phyloP scores from a whole-genome alignment of 2,797 vertebrate genomes.

The Gadopsis bispinosus region DNA sequence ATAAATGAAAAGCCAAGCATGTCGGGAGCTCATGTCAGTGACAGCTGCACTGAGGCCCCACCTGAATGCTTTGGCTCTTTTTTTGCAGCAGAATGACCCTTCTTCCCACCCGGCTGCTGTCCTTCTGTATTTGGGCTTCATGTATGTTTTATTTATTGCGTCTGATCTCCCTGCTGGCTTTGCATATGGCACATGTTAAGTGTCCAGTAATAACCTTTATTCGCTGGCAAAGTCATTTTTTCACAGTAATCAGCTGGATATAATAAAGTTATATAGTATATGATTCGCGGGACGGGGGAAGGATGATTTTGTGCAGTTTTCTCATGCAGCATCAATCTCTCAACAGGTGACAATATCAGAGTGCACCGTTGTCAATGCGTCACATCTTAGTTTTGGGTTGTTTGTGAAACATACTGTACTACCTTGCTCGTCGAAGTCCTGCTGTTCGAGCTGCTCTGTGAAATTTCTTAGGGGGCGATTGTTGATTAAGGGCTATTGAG shows the following conservation, averaged over 20 bases:
- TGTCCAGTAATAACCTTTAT: not conserved
- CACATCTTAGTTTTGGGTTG: constrained; percentile 35
- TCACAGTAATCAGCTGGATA: not conserved
- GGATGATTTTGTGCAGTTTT: constrained; percentile 11
- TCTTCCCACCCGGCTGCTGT: not conserved
- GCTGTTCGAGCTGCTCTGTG: constrained; percentile 34
- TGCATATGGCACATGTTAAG: constrained; percentile 9
- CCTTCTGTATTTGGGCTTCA: constrained; percentile 23
- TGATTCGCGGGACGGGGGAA: not conserved
- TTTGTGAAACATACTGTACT: constrained; percentile 31
- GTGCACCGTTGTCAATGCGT: not conserved
- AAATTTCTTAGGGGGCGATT: constrained; percentile 63
- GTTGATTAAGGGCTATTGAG: constrained; percentile 71
- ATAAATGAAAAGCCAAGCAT: constrained; percentile 76
- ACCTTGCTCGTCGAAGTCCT: constrained; percentile 27
- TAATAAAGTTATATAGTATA: too few species aligned
- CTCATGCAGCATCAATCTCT: not conserved
- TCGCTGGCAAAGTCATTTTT: not conserved
- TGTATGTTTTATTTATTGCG: constrained; percentile 32
- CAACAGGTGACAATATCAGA: constrained; percentile 4
- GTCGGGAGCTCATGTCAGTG: constrained; percentile 67
- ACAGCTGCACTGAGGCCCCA: constrained; percentile 66
- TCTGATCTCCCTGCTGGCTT: constrained; percentile 18
- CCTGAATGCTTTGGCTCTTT: constrained; percentile 41
- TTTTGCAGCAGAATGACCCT: constrained; percentile 36